Evolutionary conservation across 30 jellyfish, hydroid and myxozoan species (phyloP).

Genomic region (Nemopilema nomurai): DNA sequence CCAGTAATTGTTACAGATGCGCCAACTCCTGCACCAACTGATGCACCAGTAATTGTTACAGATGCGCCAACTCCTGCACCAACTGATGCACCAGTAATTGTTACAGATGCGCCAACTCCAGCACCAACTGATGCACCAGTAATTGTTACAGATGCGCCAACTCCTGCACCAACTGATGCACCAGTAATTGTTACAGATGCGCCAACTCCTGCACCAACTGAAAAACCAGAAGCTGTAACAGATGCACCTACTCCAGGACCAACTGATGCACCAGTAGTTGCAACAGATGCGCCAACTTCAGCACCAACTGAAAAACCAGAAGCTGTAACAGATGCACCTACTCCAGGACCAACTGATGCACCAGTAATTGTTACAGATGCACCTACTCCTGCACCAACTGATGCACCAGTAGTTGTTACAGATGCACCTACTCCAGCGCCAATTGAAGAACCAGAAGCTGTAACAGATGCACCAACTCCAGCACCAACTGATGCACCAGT

Average conservation of each 20-base stretch:
- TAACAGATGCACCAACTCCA: slow-evolving; percentile 7
- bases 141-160: background rate
- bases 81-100: background rate
- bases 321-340: background rate
- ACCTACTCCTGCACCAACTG: background rate
- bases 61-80: background rate
- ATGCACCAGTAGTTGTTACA: slow-evolving; percentile 1
- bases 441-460: background rate
- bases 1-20: background rate
- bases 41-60: background rate
- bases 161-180: background rate
- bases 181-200: slow-evolving; percentile 4
- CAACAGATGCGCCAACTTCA: background rate
- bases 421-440: slow-evolving; percentile 5
- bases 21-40: background rate
- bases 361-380: background rate
- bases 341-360: slow-evolving; percentile 4
- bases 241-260: background rate
- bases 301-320: background rate
- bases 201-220: slow-evolving; percentile 1
- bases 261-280: slow-evolving; percentile 2
- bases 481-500: background rate
- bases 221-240: background rate
- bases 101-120: background rate
- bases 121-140: background rate